Evolutionary conservation across 92 coral and sea anemone genomes (phyloP), one percentile per base, ranked within the genome.

Genomic region (Siderastrea radians): DNA sequence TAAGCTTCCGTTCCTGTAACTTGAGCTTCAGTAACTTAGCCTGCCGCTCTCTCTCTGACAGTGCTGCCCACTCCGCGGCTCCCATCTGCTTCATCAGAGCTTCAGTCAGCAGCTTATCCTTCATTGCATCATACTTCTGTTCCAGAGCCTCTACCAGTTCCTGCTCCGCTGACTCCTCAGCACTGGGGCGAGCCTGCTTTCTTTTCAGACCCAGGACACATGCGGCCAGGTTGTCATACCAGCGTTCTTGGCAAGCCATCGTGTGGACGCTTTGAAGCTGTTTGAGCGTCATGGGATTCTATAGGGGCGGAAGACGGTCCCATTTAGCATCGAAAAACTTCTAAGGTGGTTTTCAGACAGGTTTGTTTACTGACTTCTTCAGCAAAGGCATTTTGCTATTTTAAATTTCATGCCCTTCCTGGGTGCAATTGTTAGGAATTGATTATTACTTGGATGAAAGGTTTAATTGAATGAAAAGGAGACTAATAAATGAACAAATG

Each of bases 141-240:
- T 97, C 98, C 87, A 97, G 86, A 3, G 99, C 99, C 43, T 91
- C 95, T 7, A 97, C 95, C n/a, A 97, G 95, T 75, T 97, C 99
- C 64, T 97, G 91, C 73, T 97, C 99, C 9, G 98, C 55, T 45
- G 99, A 91, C 75, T 91, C 91, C 66, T 83, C 87, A 17, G 90
- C 74, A 68, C 84, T 78, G 54, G 93, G 70, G 43, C 93, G 72
- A 55, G 85, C 98, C 57, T 89, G 95, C 45, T 79, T 75, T 61
- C 94, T 86, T 74, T 92, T 95, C 63, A 95, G 88, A 74, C 99
- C 99, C 62, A 97, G 89, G n/a, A 97, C 72, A 2, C 98, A 85
- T 72, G 94, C 94, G 19, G 98, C 96, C 77, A 97, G 84, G 91
- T 97, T 97, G 89, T 97, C 99, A 91, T 97, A 97, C 99, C 99